Percentiles rank a stretch among this genome's conserved stretches.
phyloP scores from a whole-genome alignment of 2,888 invertebrate genomes.

The Cremastinae sp. region DNA sequence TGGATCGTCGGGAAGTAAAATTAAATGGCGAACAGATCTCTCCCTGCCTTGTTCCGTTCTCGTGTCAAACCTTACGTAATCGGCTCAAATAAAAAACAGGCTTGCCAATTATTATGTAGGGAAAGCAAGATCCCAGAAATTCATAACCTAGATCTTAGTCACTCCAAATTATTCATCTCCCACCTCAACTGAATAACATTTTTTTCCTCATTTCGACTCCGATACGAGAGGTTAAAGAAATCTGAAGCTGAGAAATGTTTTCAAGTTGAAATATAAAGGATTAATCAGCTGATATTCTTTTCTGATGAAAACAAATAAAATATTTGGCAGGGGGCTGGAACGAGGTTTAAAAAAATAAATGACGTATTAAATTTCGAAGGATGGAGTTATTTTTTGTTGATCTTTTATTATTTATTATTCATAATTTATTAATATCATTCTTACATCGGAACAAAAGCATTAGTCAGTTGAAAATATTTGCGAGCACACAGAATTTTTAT shows the following conservation, averaged over 20 bases:
- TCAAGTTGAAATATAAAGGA: no score
- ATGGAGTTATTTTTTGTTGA: conserved; percentile 40
- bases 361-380: conserved; percentile 22
- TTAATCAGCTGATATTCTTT: no score
- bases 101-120: conserved; percentile 75
- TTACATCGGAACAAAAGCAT: conserved; percentile 4
- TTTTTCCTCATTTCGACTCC: no score
- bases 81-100: conserved; percentile 50
- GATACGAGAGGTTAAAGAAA: no score
- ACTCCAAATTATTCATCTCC: no score
- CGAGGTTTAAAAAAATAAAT: not conserved
- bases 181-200: no score
- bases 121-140: not conserved
- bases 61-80: conserved; percentile 73
- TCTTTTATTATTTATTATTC: conserved; percentile 28
- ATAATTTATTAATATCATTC: conserved; percentile 21
- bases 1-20: conserved; percentile 69
- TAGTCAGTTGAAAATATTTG: not conserved
- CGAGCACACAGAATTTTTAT: not conserved
- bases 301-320: no score
- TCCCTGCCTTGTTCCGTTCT: conserved; percentile 39
- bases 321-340: not conserved
- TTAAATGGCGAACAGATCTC: conserved; percentile 66
- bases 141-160: not conserved
- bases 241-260: no score